Evolutionary conservation across 1,140 invertebrate species (phyloP).

Genomic region (Triops longicaudatus): DNA sequence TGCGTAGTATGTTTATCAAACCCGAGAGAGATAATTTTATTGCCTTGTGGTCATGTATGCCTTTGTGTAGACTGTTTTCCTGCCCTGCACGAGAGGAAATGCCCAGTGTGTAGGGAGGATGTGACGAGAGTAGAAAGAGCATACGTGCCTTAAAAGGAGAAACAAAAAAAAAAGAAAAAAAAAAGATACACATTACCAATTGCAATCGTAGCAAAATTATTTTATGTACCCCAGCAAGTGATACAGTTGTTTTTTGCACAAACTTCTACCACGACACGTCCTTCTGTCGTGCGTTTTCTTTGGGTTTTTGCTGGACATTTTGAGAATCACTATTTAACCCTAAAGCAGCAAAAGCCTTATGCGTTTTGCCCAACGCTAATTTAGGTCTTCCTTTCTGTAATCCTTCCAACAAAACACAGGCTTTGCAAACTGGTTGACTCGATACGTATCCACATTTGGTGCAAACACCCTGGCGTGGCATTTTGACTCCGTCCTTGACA

Average conservation of each 20-base stretch:
- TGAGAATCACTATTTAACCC: not conserved
- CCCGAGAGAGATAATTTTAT: slow-evolving; percentile 17
- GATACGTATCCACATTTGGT: slow-evolving; percentile 87
- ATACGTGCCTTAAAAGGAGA: not conserved
- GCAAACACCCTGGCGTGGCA: slow-evolving; percentile 74
- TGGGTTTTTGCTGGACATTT: not conserved
- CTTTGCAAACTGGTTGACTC: slow-evolving; percentile 92
- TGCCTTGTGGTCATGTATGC: slow-evolving; percentile 24
- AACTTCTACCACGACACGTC: not conserved
- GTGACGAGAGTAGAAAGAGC: not conserved
- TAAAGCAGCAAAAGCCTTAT: slow-evolving; percentile 52
- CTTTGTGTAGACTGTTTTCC: slow-evolving; percentile 14
- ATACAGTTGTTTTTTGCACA: not conserved
- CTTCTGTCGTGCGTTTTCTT: not conserved
- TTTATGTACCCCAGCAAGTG: not conserved
- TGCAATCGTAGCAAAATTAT: not conserved
- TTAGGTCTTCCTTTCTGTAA: slow-evolving; percentile 85
- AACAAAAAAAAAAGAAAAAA: too few relatives aligned
- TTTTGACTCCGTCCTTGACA: slow-evolving; percentile 68
- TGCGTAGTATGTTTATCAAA: slow-evolving; percentile 19
- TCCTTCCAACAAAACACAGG: slow-evolving; percentile 90
- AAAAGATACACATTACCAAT: not conserved
- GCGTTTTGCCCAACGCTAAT: slow-evolving; percentile 74
- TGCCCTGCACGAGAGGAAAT: not conserved
- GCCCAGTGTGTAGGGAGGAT: slow-evolving; percentile 9